Evolutionary conservation across 2,888 invertebrate genomes (phyloP).

Genomic region (Pyralis farinalis): DNA sequence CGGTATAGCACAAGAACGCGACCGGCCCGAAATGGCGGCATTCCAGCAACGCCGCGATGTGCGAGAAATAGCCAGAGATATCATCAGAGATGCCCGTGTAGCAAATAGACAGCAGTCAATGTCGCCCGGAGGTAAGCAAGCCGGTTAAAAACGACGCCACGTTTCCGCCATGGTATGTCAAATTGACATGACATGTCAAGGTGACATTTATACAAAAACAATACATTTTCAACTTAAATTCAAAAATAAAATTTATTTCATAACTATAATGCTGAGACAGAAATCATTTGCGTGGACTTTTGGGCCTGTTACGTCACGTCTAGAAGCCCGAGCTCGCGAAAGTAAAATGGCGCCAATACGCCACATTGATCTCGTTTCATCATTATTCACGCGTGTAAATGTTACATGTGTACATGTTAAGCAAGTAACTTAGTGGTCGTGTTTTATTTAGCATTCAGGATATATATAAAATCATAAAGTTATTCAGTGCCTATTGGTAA

Average conservation of each 20-base stretch:
- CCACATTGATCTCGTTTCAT: slow-evolving; percentile 23
- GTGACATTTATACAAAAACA: slow-evolving; percentile 78
- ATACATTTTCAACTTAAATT: slow-evolving; percentile 47
- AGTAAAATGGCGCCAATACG: slow-evolving; percentile 77
- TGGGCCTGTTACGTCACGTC: slow-evolving; percentile 69
- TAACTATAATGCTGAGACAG: slow-evolving; percentile 18
- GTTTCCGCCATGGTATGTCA: slow-evolving; percentile 80
- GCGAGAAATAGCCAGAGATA: slow-evolving; percentile 68
- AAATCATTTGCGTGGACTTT: slow-evolving; percentile 33
- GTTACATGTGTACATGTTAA: too few relatives aligned
- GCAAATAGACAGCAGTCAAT: slow-evolving; percentile 64
- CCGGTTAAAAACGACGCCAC: slow-evolving; percentile 73
- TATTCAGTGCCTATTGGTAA: too few relatives aligned
- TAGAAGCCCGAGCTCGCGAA: slow-evolving; percentile 52
- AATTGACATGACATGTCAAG: slow-evolving; percentile 78
- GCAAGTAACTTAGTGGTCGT: too few relatives aligned
- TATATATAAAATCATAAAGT: too few relatives aligned
- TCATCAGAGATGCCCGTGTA: slow-evolving; percentile 68
- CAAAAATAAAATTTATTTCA: slow-evolving; percentile 31
- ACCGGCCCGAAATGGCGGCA: slow-evolving; percentile 71
- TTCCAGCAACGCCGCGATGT: slow-evolving; percentile 73
- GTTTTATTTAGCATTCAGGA: too few relatives aligned
- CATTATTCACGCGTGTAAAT: not conserved
- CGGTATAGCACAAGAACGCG: slow-evolving; percentile 71
- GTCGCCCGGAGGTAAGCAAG: slow-evolving; percentile 75